Base-by-base conservation (phyloP, 2,888 invertebrate species). In the Agapetus fuscipes region DNA sequence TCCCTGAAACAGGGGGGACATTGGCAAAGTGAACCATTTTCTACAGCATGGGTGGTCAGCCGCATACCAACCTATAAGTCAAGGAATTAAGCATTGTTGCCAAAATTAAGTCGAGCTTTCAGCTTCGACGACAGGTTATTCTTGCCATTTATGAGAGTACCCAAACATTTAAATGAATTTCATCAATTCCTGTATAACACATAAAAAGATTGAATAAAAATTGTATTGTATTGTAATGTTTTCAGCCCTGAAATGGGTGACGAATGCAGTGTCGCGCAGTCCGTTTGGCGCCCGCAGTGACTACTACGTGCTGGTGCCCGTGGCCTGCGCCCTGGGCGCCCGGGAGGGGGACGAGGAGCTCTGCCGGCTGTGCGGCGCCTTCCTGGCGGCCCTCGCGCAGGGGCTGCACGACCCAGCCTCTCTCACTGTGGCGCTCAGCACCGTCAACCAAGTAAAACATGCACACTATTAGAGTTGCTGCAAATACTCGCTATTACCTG, bases 331-430 rank as follows among this genome's bases (percentile, higher is more conserved):
- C 10, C 71, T 85, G 49, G 83, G 86, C 54, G 84, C 80, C 51
- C 83, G 83, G 50, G 82, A 83, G 50, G 72, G 74, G 12, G 86
- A 88, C 56, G 83, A 83, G 48, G 88, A 89, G 59, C 60, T 90
- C 47, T 72, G 75, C 12, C 72, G 72, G 43, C 69, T 75, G 24
- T 83, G 86, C 50, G 72, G 74, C 28, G 66, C 71, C 34, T 71
- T 83, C 41, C 61, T 90, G 17, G 80, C 82, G 1, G 68, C 75
- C 30, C 63, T 88, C 14, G 78, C 84, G 2, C 77, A 81, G 45
- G 70, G 78, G 1, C 58, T 78, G 25, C 72, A 80, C 43, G 56
- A 70, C 3, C 64, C 74, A 4, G 57, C 66, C 9, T 66, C 75
- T 51, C 71, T 86, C 56, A 72, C 76, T 39, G 54, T 58, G 10